These are phyloP conservation scores for Amphipoea lucens DNA, from an alignment of 2,888 invertebrate species.

Conservation along the genomic window DNA sequence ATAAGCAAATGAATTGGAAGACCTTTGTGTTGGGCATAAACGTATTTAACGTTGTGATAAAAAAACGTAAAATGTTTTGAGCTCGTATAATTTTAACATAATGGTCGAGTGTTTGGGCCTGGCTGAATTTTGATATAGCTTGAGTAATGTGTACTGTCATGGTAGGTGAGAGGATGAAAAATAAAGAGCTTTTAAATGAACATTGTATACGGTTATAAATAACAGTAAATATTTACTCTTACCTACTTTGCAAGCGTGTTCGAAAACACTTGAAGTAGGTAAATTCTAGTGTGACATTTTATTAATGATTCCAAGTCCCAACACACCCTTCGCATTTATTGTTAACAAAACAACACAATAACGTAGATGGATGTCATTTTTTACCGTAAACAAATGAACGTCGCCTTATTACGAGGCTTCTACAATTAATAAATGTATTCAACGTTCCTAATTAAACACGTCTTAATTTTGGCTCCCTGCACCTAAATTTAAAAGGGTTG, in stretches of 20 bases:
- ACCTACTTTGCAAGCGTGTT: constrained; percentile 6
- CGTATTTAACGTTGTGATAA: constrained; percentile 78
- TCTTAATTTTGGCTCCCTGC: constrained; percentile 75
- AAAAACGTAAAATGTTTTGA: constrained; percentile 72
- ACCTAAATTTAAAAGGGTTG: constrained; percentile 76
- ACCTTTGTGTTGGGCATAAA: constrained; percentile 79
- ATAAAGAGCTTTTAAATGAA: constrained; percentile 31
- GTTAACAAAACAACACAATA: constrained; percentile 10
- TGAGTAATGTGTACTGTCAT: constrained; percentile 50
- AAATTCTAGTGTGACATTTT: constrained; percentile 18
- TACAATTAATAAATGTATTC: constrained; percentile 72
- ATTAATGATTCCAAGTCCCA: constrained; percentile 1
- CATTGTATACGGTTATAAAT: constrained; percentile 24
- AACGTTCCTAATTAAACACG: constrained; percentile 81
- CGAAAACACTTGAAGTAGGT: constrained; percentile 15
- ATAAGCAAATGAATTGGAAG: constrained; percentile 90
- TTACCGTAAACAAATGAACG: constrained; percentile 59
- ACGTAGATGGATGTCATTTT: constrained; percentile 32
- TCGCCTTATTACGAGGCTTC: constrained; percentile 44
- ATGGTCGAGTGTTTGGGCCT: constrained; percentile 62
- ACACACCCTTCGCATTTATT: constrained; percentile 6
- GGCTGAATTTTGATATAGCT: constrained; percentile 67
- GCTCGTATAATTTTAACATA: constrained; percentile 65
- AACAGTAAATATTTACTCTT: constrained; percentile 13
- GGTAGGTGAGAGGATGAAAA: constrained; percentile 38